These are phyloP conservation scores for Andrena chrysosceles DNA, from an alignment of 2,888 invertebrate genomes.

Conservation along the genomic window DNA sequence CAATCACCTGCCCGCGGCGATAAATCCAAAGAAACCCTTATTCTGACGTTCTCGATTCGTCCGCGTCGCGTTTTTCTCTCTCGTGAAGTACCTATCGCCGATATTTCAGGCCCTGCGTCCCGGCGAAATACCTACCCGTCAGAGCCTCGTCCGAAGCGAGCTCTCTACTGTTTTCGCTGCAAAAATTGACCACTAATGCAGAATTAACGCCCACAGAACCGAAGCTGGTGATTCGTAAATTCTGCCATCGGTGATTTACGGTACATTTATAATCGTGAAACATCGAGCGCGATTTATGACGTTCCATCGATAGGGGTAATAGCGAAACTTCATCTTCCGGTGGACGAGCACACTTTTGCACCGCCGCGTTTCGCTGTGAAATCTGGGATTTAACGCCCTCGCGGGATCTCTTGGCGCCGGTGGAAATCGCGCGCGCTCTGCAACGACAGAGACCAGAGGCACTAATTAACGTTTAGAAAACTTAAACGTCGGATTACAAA, in stretches of 20 bases:
- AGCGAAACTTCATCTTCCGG: constrained; percentile 49
- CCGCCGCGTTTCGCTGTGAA: constrained; percentile 45
- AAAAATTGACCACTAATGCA: not conserved
- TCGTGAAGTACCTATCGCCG: not conserved
- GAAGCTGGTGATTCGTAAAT: constrained; percentile 23
- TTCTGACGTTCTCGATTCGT: constrained; percentile 48
- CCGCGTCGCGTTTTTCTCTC: constrained; percentile 2
- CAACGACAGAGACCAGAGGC: not conserved
- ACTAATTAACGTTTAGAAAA: constrained; percentile 34
- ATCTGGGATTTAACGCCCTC: constrained; percentile 59
- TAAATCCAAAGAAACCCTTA: constrained; percentile 57
- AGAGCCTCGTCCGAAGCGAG: not conserved
- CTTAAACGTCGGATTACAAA: constrained; percentile 16
- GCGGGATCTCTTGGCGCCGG: not conserved
- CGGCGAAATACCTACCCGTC: constrained; percentile 24
- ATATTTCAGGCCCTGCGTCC: constrained; percentile 40
- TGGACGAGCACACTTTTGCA: constrained; percentile 43
- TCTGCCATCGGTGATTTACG: constrained; percentile 48
- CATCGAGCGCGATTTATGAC: constrained; percentile 39
- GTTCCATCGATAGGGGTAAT: constrained; percentile 45
- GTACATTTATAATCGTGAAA: constrained; percentile 46
- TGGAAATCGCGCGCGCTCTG: not conserved
- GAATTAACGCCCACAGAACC: not conserved
- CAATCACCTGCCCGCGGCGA: constrained; percentile 49
- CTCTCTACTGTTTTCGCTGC: too few species aligned